Evolutionary conservation across 2,888 invertebrate species (phyloP), one percentile per base, ranked within the genome.

Genomic region (Drosophila neotestacea): DNA sequence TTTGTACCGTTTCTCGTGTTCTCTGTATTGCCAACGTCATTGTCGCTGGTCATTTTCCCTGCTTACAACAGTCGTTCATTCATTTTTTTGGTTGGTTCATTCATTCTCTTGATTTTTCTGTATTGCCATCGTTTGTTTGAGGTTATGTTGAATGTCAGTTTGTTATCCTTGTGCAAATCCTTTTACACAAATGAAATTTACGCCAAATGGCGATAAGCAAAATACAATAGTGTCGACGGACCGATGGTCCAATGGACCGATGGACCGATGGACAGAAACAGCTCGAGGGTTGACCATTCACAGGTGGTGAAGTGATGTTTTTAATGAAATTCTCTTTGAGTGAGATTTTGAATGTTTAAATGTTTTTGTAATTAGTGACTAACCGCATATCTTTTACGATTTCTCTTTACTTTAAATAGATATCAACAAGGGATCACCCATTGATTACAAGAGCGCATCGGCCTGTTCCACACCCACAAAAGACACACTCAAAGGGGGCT

Each of bases 401-500:
- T 10, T 27, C 11, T 38, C 11, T 39, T 2, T 2, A 22, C 11
- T 32, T 90, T 83, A 81, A 74, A 73, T 94, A 97, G 97, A 97
- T 94, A 96, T 97, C 81, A 96, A 96, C 93, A 97, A 97, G 94
- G 97, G 96, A 94, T 95, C 96, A 91, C 95, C 96, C 91, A 95
- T 96, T 94, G 97, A 97, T 93, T 97, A 97, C 94, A 97, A 96
- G 94, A 96, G 96, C 92, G 93, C 92, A 70, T 97, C 97, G 73
- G 96, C 97, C 91, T 97, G 97, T 93, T 96, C 96, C 93, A 97
- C 97, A 94, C 97, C 97, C 88, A 95, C 95, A 92, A 96, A 96
- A 93, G 95, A 95, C 90, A 95, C 94, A 92, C 90, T 93, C 79
- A 93, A 94, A 92, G 91, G 92, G 91, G 91, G 93, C 91, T 93